Base-by-base conservation (phyloP, 64 coral and sea anemone genomes). In the Pocillopora verrucosa region DNA sequence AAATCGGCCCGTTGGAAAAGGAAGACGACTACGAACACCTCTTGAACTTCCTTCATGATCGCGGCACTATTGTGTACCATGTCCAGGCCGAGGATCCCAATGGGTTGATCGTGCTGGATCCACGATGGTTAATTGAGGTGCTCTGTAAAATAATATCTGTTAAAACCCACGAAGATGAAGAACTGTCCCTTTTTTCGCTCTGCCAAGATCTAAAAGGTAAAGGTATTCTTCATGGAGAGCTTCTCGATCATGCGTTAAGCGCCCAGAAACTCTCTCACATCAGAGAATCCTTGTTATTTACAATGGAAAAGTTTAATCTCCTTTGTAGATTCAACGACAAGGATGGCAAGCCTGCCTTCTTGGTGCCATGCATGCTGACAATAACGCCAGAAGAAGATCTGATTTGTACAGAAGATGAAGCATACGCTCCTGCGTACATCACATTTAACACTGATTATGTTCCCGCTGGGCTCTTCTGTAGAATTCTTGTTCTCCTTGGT, bases 401-500 rank as follows among this genome's bases (percentile, higher is more conserved):
- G 11, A 83, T 83, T 35, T 30, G 80, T 20, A 60, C 80, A 67
- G 61, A 41, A 83, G 16, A 65, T 30, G 16, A 83, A 36, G 80
- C 34, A 20, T 67, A 5, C 10, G 60, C 60, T 20, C 80, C 80
- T 35, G 80, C 65, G 16, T 83, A 64, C 80, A 83, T 83, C 61
- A 83, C 80, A 41, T 83, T 83, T 65, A 24, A 83, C 80, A 65
- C 80, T 9, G 65, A 65, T 19, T 83, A 67, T 35, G 80, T 83
- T 67, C 80, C 80, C 22, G 30, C 60, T 37, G 80, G 80, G 61
- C 61, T 83, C 13, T 83, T 83, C 11, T 83, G 60, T 4, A 65
- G 80, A 67, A 34, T 83, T 20, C 80, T 83, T 67, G 80, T 83
- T 65, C 80, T 83, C 13, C 65, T 83, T 83, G 80, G 80, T 60